Evolutionary conservation across 2,888 invertebrate genomes (phyloP).

Genomic region (Eupsilia transversa): DNA sequence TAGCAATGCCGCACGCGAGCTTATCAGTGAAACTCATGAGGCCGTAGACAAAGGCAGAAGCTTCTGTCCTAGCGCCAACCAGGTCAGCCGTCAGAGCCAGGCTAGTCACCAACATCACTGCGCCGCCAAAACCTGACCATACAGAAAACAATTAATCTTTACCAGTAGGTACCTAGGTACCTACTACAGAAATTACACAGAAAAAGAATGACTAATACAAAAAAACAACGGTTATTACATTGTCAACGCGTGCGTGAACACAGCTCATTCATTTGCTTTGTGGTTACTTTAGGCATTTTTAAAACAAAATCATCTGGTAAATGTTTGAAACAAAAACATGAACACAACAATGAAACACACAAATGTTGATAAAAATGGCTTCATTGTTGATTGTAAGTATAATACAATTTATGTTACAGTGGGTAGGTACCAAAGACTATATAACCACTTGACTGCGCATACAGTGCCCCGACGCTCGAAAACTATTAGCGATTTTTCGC

Average conservation of each 20-base stretch:
- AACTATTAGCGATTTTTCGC: too few species aligned
- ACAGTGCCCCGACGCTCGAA: too few species aligned
- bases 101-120: slow-evolving; percentile 96
- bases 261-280: slow-evolving; percentile 12
- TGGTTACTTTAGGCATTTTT: slow-evolving; percentile 15
- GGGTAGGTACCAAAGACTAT: too few species aligned
- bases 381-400: too few species aligned
- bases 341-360: not conserved
- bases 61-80: slow-evolving; percentile 95
- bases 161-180: too few species aligned
- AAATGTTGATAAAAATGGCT: slow-evolving; percentile 13
- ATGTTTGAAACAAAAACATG: slow-evolving; percentile 25
- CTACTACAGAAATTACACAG: slow-evolving; percentile 4
- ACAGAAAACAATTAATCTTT: not conserved
- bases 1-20: slow-evolving; percentile 96
- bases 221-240: slow-evolving; percentile 30
- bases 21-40: slow-evolving; percentile 98
- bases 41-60: slow-evolving; percentile 97
- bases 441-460: too few species aligned
- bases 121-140: slow-evolving; percentile 93
- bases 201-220: slow-evolving; percentile 13
- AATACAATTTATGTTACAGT: slow-evolving; percentile 21
- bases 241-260: slow-evolving; percentile 28
- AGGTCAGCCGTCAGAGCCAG: slow-evolving; percentile 96
- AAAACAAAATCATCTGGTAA: slow-evolving; percentile 3